These are phyloP conservation scores for Euwallacea similis DNA, from an alignment of 1,140 invertebrate genomes.

Conservation along the genomic window DNA sequence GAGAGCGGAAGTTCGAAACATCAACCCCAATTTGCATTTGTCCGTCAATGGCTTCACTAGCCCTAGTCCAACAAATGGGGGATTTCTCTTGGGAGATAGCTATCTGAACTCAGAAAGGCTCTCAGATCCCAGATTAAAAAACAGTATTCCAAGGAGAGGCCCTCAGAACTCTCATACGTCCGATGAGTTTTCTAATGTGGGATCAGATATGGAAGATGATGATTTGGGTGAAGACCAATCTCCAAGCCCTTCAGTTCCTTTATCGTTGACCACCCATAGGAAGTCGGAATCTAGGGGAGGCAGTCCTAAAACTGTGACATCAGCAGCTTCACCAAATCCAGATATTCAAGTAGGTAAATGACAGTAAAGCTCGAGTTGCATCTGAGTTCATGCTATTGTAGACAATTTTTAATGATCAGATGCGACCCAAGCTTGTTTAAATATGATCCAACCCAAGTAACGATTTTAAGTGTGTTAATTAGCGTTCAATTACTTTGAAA, in stretches of 20 bases:
- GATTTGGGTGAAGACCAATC: conserved; percentile 61
- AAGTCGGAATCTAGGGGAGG: conserved; percentile 50
- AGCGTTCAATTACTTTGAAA: too few species aligned
- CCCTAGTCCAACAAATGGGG: conserved; percentile 63
- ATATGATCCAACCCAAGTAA: too few species aligned
- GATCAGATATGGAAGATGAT: conserved; percentile 66
- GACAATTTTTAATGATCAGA: neutral
- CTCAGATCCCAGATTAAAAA: conserved; percentile 56
- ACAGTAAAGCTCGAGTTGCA: conserved; percentile 7
- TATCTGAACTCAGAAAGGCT: conserved; percentile 58
- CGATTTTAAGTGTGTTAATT: too few species aligned
- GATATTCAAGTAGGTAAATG: conserved; percentile 50
- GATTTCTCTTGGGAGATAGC: conserved; percentile 57
- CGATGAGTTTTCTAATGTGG: conserved; percentile 62
- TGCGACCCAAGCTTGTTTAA: too few species aligned
- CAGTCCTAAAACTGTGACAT: conserved; percentile 46
- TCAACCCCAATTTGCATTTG: conserved; percentile 58
- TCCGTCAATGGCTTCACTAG: conserved; percentile 65
- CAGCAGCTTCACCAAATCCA: conserved; percentile 40
- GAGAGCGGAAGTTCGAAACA: conserved; percentile 73
- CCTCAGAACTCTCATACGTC: conserved; percentile 60
- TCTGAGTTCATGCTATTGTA: neutral
- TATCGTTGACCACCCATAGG: conserved; percentile 66
- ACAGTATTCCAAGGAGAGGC: conserved; percentile 54
- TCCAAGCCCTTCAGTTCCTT: conserved; percentile 65